Percentiles rank a stretch among this genome's conserved stretches.
phyloP scores from a whole-genome alignment of 1,140 invertebrate genomes.

The Tetraneura akinire region DNA sequence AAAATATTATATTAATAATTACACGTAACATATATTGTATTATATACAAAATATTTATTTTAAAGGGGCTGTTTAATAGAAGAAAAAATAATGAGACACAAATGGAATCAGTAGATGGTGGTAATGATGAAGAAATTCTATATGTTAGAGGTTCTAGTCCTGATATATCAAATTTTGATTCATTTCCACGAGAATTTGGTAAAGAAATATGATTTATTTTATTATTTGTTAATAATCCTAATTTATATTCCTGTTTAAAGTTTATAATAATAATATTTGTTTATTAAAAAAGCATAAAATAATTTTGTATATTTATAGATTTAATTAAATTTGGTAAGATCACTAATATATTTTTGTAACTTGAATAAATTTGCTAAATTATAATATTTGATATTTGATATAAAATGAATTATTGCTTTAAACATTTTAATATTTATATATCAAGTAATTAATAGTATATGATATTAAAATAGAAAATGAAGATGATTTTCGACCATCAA shows the following conservation, averaged over 20 bases:
- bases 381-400: too few species aligned
- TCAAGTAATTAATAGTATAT: too few species aligned
- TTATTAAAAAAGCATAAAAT: neutral
- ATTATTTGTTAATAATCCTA: too few species aligned
- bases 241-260: too few species aligned
- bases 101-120: neutral
- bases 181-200: slow-evolving; percentile 43
- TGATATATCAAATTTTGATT: slow-evolving; percentile 30
- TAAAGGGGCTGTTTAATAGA: slow-evolving; percentile 30
- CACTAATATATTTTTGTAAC: neutral
- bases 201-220: neutral
- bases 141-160: slow-evolving; percentile 23
- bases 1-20: neutral
- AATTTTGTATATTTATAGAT: neutral
- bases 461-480: slow-evolving; percentile 11
- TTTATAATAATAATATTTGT: too few species aligned
- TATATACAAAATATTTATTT: neutral
- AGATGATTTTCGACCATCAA: neutral
- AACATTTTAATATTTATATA: too few species aligned
- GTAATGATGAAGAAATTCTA: slow-evolving; percentile 35
- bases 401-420: too few species aligned
- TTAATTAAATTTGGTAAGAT: neutral
- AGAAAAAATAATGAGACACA: slow-evolving; percentile 33
- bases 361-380: too few species aligned
- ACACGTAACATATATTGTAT: neutral